These are phyloP conservation scores for Aphaenogaster ashmeadi DNA, from an alignment of 1,140 invertebrate genomes.

Conservation along the genomic window DNA sequence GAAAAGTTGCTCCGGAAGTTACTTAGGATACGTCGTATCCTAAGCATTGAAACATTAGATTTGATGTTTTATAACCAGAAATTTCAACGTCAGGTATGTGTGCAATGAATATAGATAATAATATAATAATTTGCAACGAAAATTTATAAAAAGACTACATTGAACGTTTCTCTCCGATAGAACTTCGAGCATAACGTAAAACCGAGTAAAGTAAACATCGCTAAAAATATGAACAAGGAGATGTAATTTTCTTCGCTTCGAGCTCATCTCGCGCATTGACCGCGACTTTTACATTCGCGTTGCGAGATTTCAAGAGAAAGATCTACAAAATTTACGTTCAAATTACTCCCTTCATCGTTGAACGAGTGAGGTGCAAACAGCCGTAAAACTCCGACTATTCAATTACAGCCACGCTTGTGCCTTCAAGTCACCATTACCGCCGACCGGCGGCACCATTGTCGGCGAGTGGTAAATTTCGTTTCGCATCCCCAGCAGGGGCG, in stretches of 20 bases:
- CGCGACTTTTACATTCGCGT: slow-evolving; percentile 20
- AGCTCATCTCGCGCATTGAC: neutral
- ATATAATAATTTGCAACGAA: slow-evolving; percentile 3
- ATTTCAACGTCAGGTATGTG: neutral
- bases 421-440: slow-evolving; percentile 58
- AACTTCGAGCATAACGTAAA: neutral
- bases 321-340: slow-evolving; percentile 48
- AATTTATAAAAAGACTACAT: neutral
- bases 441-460: slow-evolving; percentile 55
- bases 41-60: neutral
- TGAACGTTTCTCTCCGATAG: neutral
- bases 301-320: slow-evolving; percentile 37
- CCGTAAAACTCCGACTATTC: slow-evolving; percentile 61
- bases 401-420: slow-evolving; percentile 61
- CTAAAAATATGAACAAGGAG: slow-evolving; percentile 10
- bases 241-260: slow-evolving; percentile 28
- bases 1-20: neutral
- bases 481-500: slow-evolving; percentile 50
- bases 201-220: slow-evolving; percentile 7
- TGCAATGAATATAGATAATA: neutral
- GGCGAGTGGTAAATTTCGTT: slow-evolving; percentile 58
- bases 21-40: neutral
- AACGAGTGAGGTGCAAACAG: slow-evolving; percentile 52
- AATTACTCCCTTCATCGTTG: slow-evolving; percentile 30
- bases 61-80: neutral